These are phyloP conservation scores for Watsonalla cultraria DNA, from an alignment of 2,888 invertebrate genomes.

Conservation along the genomic window DNA sequence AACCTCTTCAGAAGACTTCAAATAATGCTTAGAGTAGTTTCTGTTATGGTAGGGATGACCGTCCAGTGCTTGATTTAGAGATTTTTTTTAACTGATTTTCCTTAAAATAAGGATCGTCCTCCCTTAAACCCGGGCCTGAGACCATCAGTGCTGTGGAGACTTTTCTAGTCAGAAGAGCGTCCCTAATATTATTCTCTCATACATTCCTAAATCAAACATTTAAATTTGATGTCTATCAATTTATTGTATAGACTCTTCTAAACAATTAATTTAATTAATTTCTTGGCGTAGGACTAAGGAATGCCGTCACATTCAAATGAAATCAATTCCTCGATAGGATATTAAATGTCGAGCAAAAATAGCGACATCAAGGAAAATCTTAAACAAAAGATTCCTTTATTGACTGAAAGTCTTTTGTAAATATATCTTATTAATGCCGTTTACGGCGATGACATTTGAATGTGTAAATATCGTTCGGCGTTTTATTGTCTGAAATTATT, in stretches of 20 bases:
- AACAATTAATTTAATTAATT: neutral
- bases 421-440: constrained; percentile 14
- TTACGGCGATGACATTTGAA: neutral
- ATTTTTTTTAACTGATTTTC: too few relatives aligned
- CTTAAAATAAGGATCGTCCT: too few relatives aligned
- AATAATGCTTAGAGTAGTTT: too few relatives aligned
- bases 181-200: too few relatives aligned
- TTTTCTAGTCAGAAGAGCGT: too few relatives aligned
- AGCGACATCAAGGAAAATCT: constrained; percentile 15
- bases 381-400: constrained; percentile 13
- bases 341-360: constrained; percentile 14
- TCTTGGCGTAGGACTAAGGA: constrained; percentile 6
- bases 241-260: neutral
- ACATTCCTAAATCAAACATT: too few relatives aligned
- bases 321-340: constrained; percentile 13
- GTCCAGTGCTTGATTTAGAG: too few relatives aligned
- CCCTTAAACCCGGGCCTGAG: too few relatives aligned
- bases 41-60: too few relatives aligned
- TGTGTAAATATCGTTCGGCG: neutral
- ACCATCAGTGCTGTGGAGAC: too few relatives aligned
- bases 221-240: too few relatives aligned
- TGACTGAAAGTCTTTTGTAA: constrained; percentile 21
- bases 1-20: too few relatives aligned
- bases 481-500: neutral
- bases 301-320: constrained; percentile 10